Conservation (phyloP, 2,797 vertebrate species). For the Paramormyrops hopkinsi region DNA sequence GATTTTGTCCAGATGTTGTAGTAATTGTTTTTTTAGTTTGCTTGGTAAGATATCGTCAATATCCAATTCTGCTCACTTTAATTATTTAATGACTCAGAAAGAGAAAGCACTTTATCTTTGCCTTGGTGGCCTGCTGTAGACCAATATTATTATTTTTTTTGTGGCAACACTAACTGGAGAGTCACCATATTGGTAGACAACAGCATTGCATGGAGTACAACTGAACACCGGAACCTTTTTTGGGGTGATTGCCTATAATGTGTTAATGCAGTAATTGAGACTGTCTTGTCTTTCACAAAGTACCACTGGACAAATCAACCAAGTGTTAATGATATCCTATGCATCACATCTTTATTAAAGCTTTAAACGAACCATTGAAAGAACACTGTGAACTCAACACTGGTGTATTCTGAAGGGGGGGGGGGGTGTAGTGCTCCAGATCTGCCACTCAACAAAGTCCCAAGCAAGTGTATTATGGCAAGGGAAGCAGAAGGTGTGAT, state of each 20-base stretch:
- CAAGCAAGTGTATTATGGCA: neutral
- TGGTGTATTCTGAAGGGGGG: slow-evolving; percentile 48
- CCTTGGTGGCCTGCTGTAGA: slow-evolving; percentile 75
- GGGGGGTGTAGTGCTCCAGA: slow-evolving; percentile 10
- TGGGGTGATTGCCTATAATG: slow-evolving; percentile 60
- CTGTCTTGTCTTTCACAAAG: slow-evolving; percentile 38
- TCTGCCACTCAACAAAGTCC: neutral
- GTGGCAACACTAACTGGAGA: slow-evolving; percentile 51
- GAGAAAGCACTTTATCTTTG: slow-evolving; percentile 79
- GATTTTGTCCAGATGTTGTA: slow-evolving; percentile 24
- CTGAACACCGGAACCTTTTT: slow-evolving; percentile 38
- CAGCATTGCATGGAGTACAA: slow-evolving; percentile 31
- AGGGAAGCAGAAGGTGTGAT: slow-evolving; percentile 31
- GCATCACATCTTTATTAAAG: slow-evolving; percentile 59
- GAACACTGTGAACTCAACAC: slow-evolving; percentile 62
- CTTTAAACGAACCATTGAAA: slow-evolving; percentile 59
- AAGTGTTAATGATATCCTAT: slow-evolving; percentile 50
- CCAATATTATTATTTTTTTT: slow-evolving; percentile 31
- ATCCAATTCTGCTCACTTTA: slow-evolving; percentile 57
- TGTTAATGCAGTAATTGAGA: slow-evolving; percentile 53
- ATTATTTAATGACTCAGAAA: slow-evolving; percentile 70
- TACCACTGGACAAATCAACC: slow-evolving; percentile 59
- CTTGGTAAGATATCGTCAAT: slow-evolving; percentile 29
- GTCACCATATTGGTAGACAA: slow-evolving; percentile 54
- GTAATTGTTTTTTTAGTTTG: slow-evolving; percentile 25